Evolutionary conservation across 2,888 invertebrate genomes (phyloP).

Genomic region (Agrochola circellaris): DNA sequence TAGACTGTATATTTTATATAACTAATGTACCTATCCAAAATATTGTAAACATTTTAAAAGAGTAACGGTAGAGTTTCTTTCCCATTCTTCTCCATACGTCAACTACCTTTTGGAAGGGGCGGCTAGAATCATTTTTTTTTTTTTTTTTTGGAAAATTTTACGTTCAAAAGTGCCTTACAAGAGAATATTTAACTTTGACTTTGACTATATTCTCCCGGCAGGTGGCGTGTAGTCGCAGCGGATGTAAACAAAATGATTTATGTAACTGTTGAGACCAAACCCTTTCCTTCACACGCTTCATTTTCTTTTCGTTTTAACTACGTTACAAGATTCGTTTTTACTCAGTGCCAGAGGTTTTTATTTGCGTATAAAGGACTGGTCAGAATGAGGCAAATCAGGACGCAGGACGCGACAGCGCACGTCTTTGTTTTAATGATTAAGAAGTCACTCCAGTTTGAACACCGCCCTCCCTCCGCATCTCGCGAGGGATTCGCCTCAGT

Average conservation of each 20-base stretch:
- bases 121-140: too few relatives aligned
- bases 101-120: too few relatives aligned
- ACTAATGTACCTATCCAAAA: too few relatives aligned
- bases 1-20: not conserved
- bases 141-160: too few relatives aligned
- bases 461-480: not conserved
- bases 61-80: too few relatives aligned
- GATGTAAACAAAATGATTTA: not conserved
- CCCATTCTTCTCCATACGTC: too few relatives aligned
- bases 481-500: not conserved
- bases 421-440: not conserved
- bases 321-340: not conserved
- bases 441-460: not conserved
- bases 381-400: not conserved
- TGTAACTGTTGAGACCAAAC: not conserved
- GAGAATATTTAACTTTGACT: too few relatives aligned
- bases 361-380: not conserved
- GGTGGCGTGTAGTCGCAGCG: not conserved
- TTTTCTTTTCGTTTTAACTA: not conserved
- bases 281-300: not conserved
- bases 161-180: too few relatives aligned
- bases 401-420: rapidly evolving
- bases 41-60: too few relatives aligned
- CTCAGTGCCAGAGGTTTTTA: too few relatives aligned
- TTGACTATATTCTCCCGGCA: not conserved